A percentile compares a stretch with the other conserved stretches of the same genome.
These are phyloP conservation scores for Nysson spinosus DNA, from an alignment of 2,888 invertebrate species.

Conservation along the genomic window DNA sequence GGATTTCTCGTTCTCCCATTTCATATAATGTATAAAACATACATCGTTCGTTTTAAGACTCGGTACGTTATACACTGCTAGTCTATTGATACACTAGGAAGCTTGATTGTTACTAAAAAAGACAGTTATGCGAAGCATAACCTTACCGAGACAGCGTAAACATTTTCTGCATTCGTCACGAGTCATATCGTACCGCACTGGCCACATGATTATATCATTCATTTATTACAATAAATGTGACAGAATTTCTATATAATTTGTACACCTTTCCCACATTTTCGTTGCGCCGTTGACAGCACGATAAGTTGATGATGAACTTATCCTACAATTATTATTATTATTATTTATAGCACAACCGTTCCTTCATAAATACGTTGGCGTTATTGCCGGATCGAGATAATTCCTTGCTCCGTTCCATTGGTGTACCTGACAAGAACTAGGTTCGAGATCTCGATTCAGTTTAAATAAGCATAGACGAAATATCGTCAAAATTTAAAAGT, in stretches of 20 bases:
- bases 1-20: too few species aligned
- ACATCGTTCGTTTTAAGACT: too few species aligned
- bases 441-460: too few species aligned
- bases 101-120: conserved; percentile 5
- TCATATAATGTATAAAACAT: too few species aligned
- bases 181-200: conserved; percentile 88
- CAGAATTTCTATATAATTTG: conserved; percentile 13
- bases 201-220: conserved; percentile 79
- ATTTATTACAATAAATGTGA: conserved; percentile 35
- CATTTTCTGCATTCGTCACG: conserved; percentile 93
- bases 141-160: conserved; percentile 90
- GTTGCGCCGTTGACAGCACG: conserved; percentile 65
- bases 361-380: not conserved
- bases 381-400: too few species aligned
- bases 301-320: conserved; percentile 62
- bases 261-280: conserved; percentile 57
- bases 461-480: too few species aligned
- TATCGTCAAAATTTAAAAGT: too few species aligned
- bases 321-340: conserved; percentile 28
- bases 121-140: conserved; percentile 57
- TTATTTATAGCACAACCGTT: not conserved
- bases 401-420: too few species aligned
- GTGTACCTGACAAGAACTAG: too few species aligned
- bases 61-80: too few species aligned
- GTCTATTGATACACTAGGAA: too few species aligned